Evolutionary conservation across 2,797 vertebrate species (phyloP), one percentile per base, ranked within the genome.

Genomic region (Enteromius viviparus): DNA sequence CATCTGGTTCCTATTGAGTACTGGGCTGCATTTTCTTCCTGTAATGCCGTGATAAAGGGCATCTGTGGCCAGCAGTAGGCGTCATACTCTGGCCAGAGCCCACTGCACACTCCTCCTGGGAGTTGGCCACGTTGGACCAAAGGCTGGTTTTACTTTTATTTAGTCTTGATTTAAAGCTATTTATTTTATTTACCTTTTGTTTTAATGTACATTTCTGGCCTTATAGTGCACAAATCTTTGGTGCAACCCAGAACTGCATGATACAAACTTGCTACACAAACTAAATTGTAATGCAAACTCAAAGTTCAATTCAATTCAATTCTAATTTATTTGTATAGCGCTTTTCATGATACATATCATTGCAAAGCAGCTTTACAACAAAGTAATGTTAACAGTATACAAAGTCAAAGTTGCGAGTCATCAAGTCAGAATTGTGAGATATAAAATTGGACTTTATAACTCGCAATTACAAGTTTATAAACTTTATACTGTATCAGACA

Each of bases 1-100:
- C 94, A 93, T 95, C 95, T 95, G 95, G 92, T 92, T 94, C 91
- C 91, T 89, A 93, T 94, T 95, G 92, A 91, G 89, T 88, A 83
- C 85, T 21, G 47, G 86, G 87, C 90, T 17, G 88, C 79, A 87
- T 91, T 87, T 89, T 90, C 88, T 90, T 91, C 88, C 90, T 92
- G 89, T 85, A 89, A 93, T 89, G 90, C 89, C 88, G 80, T 84
- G 89, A 88, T 88, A 91, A 91, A 95, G 91, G 90, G 91, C 85
- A 89, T 93, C 91, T 91, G 91, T 89, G 90, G 92, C 89, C 90
- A 89, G 84, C 83, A 91, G 88, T 85, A 82, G 85, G 87, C 86
- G 88, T 82, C 80, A 82, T 26, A 6, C 80, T 81, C 89, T 88
- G 89, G 88, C 90, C 79, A 64, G 81, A 76, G 86, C 86, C 84